A percentile compares a stretch with the other conserved stretches of the same genome.
Evolutionary conservation across 2,888 invertebrate species (phyloP).

Genomic region (Acleris laterana): DNA sequence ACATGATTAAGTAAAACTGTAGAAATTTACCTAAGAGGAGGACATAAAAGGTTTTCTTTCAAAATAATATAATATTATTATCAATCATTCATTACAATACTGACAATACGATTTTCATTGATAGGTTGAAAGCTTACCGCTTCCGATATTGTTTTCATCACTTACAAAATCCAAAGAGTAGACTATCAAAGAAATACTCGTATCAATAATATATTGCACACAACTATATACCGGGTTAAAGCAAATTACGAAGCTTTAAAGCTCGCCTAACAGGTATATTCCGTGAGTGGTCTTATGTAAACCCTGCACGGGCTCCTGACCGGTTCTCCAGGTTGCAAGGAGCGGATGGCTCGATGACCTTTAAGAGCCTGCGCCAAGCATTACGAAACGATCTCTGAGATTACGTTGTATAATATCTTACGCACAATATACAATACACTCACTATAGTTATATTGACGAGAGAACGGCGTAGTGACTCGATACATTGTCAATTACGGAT

Average conservation of each 20-base stretch:
- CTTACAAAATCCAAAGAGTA: no score
- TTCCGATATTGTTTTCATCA: background rate
- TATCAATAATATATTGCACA: no score
- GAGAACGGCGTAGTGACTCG: conserved; percentile 2
- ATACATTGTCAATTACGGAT: background rate
- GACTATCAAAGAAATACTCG: no score
- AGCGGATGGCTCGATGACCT: conserved; percentile 36
- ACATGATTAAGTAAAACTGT: no score
- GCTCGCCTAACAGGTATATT: conserved; percentile 7
- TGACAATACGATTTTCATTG: background rate
- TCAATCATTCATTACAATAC: background rate
- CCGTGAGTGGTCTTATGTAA: conserved; percentile 29
- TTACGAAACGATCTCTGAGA: conserved; percentile 23
- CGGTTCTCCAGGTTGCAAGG: conserved; percentile 33
- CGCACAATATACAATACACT: conserved; percentile 20
- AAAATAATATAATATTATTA: no score
- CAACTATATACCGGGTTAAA: background rate
- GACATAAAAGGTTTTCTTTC: no score
- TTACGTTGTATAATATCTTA: conserved; percentile 24
- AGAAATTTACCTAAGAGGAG: no score
- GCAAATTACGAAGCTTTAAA: background rate
- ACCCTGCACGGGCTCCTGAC: conserved; percentile 19
- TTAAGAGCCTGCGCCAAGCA: conserved; percentile 20
- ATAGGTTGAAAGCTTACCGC: background rate
- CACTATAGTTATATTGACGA: background rate